phyloP scores from a whole-genome alignment of 23 tunicate genomes.

The Styela plicata region DNA sequence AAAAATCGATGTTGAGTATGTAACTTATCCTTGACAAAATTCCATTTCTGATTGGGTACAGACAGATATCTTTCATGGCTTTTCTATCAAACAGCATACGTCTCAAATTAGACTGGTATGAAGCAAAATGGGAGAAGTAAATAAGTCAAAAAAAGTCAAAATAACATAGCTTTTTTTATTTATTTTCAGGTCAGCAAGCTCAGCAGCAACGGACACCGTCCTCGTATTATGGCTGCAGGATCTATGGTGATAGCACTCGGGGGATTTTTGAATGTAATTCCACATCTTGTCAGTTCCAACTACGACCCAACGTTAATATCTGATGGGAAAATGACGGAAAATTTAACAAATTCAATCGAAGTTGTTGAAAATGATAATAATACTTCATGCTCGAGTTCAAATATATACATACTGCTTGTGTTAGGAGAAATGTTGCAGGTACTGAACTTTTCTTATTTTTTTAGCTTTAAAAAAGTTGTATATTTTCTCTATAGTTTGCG shows the following conservation, averaged over 20 bases:
- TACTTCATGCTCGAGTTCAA: slow-evolving; percentile 22
- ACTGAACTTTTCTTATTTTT: no score
- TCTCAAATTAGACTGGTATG: no score
- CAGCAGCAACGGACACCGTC: slow-evolving; percentile 67
- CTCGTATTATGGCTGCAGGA: slow-evolving; percentile 68
- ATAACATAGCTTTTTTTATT: no score
- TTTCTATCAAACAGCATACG: no score
- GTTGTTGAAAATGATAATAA: not conserved
- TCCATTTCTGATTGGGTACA: no score
- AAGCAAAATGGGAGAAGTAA: no score
- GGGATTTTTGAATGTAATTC: slow-evolving; percentile 67
- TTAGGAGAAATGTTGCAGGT: slow-evolving; percentile 79
- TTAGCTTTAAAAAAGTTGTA: no score
- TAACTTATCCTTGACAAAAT: no score
- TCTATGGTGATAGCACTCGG: slow-evolving; percentile 67
- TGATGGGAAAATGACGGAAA: not conserved
- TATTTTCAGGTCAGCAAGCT: slow-evolving; percentile 57
- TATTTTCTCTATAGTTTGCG: no score
- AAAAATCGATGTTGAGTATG: no score
- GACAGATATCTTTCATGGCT: no score
- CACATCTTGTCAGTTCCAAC: slow-evolving; percentile 40
- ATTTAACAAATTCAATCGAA: not conserved
- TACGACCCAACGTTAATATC: slow-evolving; percentile 36
- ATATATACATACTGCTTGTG: slow-evolving; percentile 47
- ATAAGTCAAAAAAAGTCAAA: no score